Evolutionary conservation across 2,888 invertebrate species (phyloP).

Genomic region (Drosophila putrida): DNA sequence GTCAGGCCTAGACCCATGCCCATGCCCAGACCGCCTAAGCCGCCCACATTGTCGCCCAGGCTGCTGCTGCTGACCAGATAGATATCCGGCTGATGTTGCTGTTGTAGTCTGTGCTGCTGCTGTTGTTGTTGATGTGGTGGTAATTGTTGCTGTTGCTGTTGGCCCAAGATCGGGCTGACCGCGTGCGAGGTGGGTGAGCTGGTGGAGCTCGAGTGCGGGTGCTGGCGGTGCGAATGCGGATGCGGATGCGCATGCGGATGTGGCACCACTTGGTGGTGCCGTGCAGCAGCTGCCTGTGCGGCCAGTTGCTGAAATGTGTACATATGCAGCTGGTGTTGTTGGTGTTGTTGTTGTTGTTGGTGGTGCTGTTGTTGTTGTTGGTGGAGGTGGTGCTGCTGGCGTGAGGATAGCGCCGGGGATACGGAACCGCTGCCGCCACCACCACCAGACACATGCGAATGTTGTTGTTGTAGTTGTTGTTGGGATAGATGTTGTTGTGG

Average conservation of each 20-base stretch:
- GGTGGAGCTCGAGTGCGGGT: slow-evolving; percentile 78
- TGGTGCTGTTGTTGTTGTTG: slow-evolving; percentile 70
- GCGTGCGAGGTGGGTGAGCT: slow-evolving; percentile 83
- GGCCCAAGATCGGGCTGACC: slow-evolving; percentile 79
- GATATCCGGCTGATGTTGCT: slow-evolving; percentile 82
- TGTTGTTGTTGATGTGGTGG: slow-evolving; percentile 38
- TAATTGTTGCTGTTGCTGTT: slow-evolving; percentile 57
- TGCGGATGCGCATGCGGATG: slow-evolving; percentile 74
- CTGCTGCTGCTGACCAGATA: slow-evolving; percentile 85
- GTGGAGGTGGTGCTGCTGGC: slow-evolving; percentile 80
- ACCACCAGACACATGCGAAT: slow-evolving; percentile 67
- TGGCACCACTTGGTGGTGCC: slow-evolving; percentile 76
- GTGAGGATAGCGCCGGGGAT: slow-evolving; percentile 82
- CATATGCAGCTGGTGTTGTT: slow-evolving; percentile 76
- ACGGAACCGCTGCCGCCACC: slow-evolving; percentile 82
- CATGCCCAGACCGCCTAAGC: slow-evolving; percentile 50
- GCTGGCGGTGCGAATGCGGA: slow-evolving; percentile 70
- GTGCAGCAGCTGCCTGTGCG: slow-evolving; percentile 78
- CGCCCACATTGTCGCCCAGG: slow-evolving; percentile 80
- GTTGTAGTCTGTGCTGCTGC: slow-evolving; percentile 56
- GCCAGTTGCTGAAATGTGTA: slow-evolving; percentile 80
- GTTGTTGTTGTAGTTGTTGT: slow-evolving; percentile 19
- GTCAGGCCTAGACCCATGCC: slow-evolving; percentile 62
- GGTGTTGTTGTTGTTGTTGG: slow-evolving; percentile 74
- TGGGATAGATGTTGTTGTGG: slow-evolving; percentile 73